These are phyloP conservation scores for Coboldia fuscipes DNA, from an alignment of 1,140 invertebrate genomes.

Conservation along the genomic window DNA sequence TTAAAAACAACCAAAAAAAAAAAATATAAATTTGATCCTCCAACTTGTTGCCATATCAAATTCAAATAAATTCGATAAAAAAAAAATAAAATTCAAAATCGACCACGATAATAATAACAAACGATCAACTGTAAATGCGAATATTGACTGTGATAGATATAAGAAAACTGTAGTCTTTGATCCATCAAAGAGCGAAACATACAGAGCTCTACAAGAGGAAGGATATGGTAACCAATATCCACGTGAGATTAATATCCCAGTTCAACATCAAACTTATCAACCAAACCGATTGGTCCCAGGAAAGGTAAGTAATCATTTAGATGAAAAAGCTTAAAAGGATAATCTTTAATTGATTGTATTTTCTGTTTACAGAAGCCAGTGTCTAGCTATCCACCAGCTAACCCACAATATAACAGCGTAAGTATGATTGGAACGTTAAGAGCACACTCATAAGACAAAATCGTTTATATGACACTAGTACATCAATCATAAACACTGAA, in stretches of 20 bases:
- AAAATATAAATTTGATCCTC: too few relatives aligned
- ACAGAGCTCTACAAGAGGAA: constrained; percentile 59
- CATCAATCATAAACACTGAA: neutral
- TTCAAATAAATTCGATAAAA: too few relatives aligned
- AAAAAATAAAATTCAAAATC: too few relatives aligned
- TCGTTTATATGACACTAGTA: neutral
- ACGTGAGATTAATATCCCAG: constrained; percentile 36
- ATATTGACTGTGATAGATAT: too few relatives aligned
- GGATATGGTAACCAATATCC: constrained; percentile 30
- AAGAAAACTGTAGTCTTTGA: constrained; percentile 56
- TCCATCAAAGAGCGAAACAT: constrained; percentile 65
- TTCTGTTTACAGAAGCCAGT: neutral
- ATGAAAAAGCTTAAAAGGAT: neutral
- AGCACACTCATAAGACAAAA: neutral
- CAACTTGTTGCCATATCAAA: too few relatives aligned
- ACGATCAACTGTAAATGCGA: too few relatives aligned
- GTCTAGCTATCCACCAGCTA: neutral
- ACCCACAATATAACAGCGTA: constrained; percentile 1
- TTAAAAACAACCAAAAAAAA: too few relatives aligned
- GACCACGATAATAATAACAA: too few relatives aligned
- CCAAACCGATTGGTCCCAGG: constrained; percentile 32
- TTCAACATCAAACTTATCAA: constrained; percentile 47
- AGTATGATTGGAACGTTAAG: neutral
- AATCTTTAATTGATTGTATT: neutral
- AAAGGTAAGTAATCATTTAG: constrained; percentile 22